These are phyloP conservation scores for Mormyrus lacerda DNA, from an alignment of 2,113 vertebrate species.

Conservation along the genomic window DNA sequence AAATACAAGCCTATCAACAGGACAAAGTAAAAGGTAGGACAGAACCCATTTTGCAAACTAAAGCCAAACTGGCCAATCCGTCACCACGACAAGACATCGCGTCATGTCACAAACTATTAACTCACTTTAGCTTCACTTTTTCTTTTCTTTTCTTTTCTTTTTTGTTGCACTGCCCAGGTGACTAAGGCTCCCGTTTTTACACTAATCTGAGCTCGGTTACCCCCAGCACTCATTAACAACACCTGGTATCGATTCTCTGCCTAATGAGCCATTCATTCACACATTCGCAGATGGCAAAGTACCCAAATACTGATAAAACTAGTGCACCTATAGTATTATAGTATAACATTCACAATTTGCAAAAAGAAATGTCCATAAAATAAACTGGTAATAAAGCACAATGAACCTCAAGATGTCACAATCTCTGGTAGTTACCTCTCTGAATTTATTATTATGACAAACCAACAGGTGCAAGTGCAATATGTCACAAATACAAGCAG, in stretches of 20 bases:
- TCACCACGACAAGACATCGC: background rate
- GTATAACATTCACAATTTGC: background rate
- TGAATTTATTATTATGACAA: background rate
- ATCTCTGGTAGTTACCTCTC: background rate
- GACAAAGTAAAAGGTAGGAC: background rate
- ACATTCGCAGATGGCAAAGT: background rate
- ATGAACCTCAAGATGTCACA: background rate
- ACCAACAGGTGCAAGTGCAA: background rate
- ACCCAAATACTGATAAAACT: slow-evolving; percentile 7
- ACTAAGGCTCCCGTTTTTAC: background rate
- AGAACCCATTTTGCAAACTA: background rate
- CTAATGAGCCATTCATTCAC: slow-evolving; percentile 3
- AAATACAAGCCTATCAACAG: background rate
- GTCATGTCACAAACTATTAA: background rate
- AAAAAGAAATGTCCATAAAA: background rate
- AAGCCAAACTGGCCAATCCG: background rate
- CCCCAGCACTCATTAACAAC: slow-evolving; percentile 4
- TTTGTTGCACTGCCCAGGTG: background rate
- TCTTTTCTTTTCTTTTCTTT: background rate
- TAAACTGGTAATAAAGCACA: background rate
- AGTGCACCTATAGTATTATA: background rate
- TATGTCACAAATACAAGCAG: background rate
- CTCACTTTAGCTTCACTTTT: background rate
- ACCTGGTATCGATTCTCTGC: background rate
- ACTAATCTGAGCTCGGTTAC: background rate